Conservation (phyloP, 37 sponge, comb jelly and placozoan species). For the Dysidea cf. avara region DNA sequence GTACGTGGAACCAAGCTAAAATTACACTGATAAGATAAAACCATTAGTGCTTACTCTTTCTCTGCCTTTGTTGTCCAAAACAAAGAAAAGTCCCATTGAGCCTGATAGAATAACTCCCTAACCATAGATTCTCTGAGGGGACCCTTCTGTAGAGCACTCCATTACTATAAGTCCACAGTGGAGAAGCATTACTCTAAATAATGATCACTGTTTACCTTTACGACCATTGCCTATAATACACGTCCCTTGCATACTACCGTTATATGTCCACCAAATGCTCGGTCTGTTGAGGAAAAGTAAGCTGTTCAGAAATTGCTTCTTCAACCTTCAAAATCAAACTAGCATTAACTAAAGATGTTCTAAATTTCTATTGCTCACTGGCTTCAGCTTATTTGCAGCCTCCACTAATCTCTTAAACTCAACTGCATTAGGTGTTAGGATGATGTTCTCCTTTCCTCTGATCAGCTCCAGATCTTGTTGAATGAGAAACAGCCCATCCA, state of each 20-base stretch:
- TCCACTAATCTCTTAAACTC: constrained; percentile 78
- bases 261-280: constrained; percentile 67
- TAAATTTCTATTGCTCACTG: constrained; percentile 14
- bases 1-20: too few species aligned
- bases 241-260: constrained; percentile 77
- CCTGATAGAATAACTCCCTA: constrained; percentile 98
- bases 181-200: neutral
- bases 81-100: constrained; percentile 59
- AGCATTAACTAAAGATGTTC: too few species aligned
- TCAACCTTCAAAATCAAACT: too few species aligned
- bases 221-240: constrained; percentile 73
- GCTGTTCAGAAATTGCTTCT: too few species aligned
- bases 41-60: constrained; percentile 24
- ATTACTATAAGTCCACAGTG: constrained; percentile 36
- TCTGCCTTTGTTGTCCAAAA: constrained; percentile 75
- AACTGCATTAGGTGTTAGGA: constrained; percentile 86
- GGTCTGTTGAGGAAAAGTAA: too few species aligned
- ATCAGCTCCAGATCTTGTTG: constrained; percentile 64
- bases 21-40: too few species aligned
- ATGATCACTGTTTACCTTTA: constrained; percentile 20
- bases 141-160: constrained; percentile 62
- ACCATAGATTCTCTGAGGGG: constrained; percentile 85
- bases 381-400: constrained; percentile 9
- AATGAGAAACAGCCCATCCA: constrained; percentile 87
- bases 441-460: constrained; percentile 59